phyloP scores from a whole-genome alignment of 1,140 invertebrate genomes.

The Brachionus plicatilis region DNA sequence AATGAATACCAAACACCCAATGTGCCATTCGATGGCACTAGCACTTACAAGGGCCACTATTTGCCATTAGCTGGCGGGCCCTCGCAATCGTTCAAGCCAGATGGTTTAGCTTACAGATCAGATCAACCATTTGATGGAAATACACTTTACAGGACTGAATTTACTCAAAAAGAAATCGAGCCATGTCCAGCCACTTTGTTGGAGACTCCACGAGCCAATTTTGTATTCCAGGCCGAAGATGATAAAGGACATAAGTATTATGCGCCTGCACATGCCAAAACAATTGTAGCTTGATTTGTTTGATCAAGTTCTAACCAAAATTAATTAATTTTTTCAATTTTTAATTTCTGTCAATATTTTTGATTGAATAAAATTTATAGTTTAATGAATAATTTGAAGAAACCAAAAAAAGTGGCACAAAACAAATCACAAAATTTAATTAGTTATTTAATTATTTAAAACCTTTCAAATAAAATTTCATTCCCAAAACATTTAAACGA shows the following conservation, averaged over 20 bases:
- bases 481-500: too few species aligned
- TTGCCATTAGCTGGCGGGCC: constrained; percentile 44
- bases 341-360: neutral
- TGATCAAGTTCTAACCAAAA: neutral
- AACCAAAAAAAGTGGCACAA: neutral
- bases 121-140: constrained; percentile 49
- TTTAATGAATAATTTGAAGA: neutral
- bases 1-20: constrained; percentile 48
- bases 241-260: constrained; percentile 49
- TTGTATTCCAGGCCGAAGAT: constrained; percentile 44
- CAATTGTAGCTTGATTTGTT: neutral
- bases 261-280: constrained; percentile 40
- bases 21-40: constrained; percentile 53
- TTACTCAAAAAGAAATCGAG: constrained; percentile 47
- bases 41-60: constrained; percentile 52
- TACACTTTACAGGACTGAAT: constrained; percentile 54
- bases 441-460: too few species aligned
- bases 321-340: neutral
- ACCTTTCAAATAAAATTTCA: too few species aligned
- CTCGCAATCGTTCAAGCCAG: constrained; percentile 47
- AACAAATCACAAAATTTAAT: neutral
- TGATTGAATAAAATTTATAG: neutral
- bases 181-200: constrained; percentile 50
- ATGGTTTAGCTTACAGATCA: constrained; percentile 43
- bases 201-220: constrained; percentile 44